Conservation (phyloP, 2,113 vertebrate genomes). For the Accipiter virgatus region DNA sequence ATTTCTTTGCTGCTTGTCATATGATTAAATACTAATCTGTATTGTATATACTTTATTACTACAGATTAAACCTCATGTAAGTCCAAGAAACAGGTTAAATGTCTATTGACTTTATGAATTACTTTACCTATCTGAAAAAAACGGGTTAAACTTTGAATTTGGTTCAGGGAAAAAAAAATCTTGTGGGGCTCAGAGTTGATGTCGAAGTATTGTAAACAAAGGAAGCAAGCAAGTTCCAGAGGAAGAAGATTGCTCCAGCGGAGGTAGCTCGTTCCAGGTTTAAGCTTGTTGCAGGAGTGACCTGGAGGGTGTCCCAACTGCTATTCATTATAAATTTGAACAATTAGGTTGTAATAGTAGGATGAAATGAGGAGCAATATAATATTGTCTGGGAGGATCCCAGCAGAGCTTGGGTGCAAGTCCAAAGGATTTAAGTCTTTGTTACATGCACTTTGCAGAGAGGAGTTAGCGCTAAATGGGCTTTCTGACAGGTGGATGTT, state of each 20-base stretch:
- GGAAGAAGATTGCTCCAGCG: not conserved
- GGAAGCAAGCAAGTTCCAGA: not conserved
- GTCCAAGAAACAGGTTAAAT: not conserved
- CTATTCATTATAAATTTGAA: not conserved
- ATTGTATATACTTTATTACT: not conserved
- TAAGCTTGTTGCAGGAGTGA: not conserved
- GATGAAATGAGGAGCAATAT: not conserved
- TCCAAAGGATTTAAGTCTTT: not conserved
- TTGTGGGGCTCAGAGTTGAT: not conserved
- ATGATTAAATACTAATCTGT: not conserved
- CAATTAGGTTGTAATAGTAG: not conserved
- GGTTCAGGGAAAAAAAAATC: not conserved
- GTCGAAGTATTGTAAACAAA: not conserved
- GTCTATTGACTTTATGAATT: not conserved
- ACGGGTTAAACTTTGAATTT: not conserved
- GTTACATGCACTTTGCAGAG: not conserved
- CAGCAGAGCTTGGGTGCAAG: not conserved
- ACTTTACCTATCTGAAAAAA: not conserved
- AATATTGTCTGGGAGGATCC: not conserved
- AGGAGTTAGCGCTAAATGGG: fast-evolving
- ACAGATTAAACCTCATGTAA: not conserved
- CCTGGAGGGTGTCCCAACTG: not conserved
- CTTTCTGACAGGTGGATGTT: not conserved
- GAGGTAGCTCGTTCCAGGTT: not conserved
- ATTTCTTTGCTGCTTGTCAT: not conserved